Conservation (phyloP, 2,888 invertebrate genomes). For the Drosophila neotestacea region DNA sequence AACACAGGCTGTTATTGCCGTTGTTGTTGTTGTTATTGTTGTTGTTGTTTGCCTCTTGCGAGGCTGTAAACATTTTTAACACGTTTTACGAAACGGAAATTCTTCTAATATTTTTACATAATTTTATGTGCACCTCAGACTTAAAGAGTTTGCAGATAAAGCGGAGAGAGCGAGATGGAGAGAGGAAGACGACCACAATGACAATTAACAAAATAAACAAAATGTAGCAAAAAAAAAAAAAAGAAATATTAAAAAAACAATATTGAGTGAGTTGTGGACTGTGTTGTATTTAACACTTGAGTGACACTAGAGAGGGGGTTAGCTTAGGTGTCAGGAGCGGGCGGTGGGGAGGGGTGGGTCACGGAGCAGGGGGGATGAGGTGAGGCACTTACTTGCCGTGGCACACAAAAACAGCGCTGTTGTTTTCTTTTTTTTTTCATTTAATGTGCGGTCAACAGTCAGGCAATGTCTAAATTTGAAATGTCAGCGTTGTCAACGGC, state of each 20-base stretch:
- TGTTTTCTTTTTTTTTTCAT: neutral
- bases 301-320: neutral
- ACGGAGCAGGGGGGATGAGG: slow-evolving; percentile 1
- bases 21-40: slow-evolving; percentile 2
- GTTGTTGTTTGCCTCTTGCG: slow-evolving; percentile 4
- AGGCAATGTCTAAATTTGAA: slow-evolving; percentile 76
- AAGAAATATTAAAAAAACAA: slow-evolving; percentile 15
- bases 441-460: slow-evolving; percentile 79
- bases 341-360: neutral
- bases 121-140: slow-evolving; percentile 38
- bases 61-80: slow-evolving; percentile 61
- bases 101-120: slow-evolving; percentile 65
- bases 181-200: slow-evolving; percentile 37
- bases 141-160: neutral
- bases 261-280: slow-evolving; percentile 34
- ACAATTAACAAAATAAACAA: slow-evolving; percentile 65
- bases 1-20: no score
- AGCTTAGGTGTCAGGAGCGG: neutral
- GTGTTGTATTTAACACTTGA: slow-evolving; percentile 23
- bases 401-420: slow-evolving; percentile 70
- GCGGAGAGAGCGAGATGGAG: neutral
- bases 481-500: slow-evolving; percentile 76
- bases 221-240: slow-evolving; percentile 46
- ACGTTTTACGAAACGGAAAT: slow-evolving; percentile 71
- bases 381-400: slow-evolving; percentile 53